These are phyloP conservation scores for Bufotes viridis DNA, from an alignment of 2,797 vertebrate genomes.

Conservation along the genomic window DNA sequence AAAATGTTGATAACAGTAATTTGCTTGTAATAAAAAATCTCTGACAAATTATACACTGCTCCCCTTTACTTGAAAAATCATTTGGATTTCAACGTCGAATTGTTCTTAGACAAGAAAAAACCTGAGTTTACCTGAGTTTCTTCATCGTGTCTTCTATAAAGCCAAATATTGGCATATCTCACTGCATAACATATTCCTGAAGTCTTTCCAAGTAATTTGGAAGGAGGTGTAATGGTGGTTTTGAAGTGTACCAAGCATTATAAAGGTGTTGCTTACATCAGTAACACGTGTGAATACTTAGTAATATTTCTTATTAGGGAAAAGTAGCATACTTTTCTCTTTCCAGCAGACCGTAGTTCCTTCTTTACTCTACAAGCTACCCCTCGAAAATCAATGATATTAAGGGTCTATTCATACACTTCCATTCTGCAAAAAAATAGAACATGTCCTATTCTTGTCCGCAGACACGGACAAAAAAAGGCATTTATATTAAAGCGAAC, in stretches of 20 bases:
- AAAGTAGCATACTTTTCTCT: not conserved
- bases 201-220: not conserved
- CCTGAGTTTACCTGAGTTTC: not conserved
- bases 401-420: no score
- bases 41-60: slow-evolving; percentile 35
- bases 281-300: not conserved
- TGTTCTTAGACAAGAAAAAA: not conserved
- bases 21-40: slow-evolving; percentile 23
- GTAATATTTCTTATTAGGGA: not conserved
- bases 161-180: not conserved
- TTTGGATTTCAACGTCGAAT: not conserved
- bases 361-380: no score
- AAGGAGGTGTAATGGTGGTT: not conserved
- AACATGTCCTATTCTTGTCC: no score
- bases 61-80: slow-evolving; percentile 2
- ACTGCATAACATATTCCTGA: not conserved
- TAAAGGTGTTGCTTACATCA: not conserved
- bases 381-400: no score
- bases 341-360: not conserved
- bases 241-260: not conserved
- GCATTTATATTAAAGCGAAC: no score
- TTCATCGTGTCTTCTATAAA: not conserved
- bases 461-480: no score
- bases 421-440: no score
- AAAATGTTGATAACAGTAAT: slow-evolving; percentile 42